A percentile compares a stretch with the other conserved stretches of the same genome.
Conservation (phyloP, 2,113 vertebrate genomes). For the Ancistrus triradiatus region DNA sequence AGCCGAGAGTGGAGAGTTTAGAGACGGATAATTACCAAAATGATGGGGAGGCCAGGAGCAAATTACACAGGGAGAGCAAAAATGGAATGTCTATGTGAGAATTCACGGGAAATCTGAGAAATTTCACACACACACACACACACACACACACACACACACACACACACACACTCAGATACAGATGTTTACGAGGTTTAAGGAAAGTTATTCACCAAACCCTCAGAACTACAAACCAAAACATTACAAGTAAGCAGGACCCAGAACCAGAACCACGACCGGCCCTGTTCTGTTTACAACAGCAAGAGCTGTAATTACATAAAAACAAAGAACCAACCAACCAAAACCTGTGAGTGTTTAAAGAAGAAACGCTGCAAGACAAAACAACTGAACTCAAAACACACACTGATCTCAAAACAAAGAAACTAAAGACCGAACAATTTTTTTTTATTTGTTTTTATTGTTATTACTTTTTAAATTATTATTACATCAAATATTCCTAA, state of each 20-base stretch:
- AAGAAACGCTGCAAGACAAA: no score
- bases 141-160: no score
- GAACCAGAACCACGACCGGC: no score
- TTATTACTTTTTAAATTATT: no score
- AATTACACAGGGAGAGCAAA: constrained; percentile 2
- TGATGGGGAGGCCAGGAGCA: not conserved
- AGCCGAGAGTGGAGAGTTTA: not conserved
- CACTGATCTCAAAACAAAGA: no score
- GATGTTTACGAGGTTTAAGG: constrained; percentile 1
- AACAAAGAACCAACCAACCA: not conserved
- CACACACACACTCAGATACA: no score
- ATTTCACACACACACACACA: not conserved
- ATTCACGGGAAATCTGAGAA: not conserved
- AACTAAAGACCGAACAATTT: no score
- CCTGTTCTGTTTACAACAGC: no score
- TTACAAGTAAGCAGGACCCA: not conserved
- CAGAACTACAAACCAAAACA: not conserved
- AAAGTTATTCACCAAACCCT: constrained; percentile 8
- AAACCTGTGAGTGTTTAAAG: no score
- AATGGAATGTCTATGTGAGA: constrained; percentile 1
- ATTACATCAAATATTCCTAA: no score
- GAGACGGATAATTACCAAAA: not conserved
- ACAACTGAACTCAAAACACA: no score
- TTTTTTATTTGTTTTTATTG: no score
- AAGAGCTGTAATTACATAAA: not conserved